Base-by-base conservation (phyloP, 2,888 invertebrate species). In the Ommatoiulus sabulosus region DNA sequence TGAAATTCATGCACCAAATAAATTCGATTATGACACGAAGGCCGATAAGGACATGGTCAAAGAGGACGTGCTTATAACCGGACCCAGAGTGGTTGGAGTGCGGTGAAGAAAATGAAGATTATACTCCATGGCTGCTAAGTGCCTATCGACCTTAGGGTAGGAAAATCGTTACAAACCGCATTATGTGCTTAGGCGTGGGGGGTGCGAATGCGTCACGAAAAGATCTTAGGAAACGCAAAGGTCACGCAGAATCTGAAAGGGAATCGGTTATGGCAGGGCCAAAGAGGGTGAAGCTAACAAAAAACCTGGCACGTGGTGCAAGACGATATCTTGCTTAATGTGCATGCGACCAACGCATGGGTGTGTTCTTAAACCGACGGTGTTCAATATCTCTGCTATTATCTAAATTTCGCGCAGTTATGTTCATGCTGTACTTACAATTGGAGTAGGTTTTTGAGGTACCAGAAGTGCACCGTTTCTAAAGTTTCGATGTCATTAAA, bases 401-500 rank as follows among this genome's bases (percentile, higher is more conserved):
- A n/a, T n/a, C n/a, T n/a, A n/a, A n/a, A n/a, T n/a, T n/a, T n/a
- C n/a, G n/a, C n/a, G n/a, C n/a, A n/a, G n/a, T n/a, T n/a, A n/a
- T n/a, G n/a, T n/a, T n/a, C n/a, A n/a, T n/a, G n/a, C n/a, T 3
- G n/a, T 63, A 63, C 63, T 63, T 63, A 63, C 63, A 63, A 63
- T n/a, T n/a, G 63, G n/a, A 7, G 2, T 17, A 63, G 63, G n/a
- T 20, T 63, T 3, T 17, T 6, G 3, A 63, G 63, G 63, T 17
- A 5, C 63, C 63, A 63, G n/a, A 63, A 63, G 20, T 63, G 63
- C n/a, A 63, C 3, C 5, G 63, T 63, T 63, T 63, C 63, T 20
- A 63, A 63, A 20, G 63, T 63, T n/a, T 63, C 63, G 12, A 63
- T 63, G 7, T 12, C 63, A 63, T 63, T 63, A 63, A n/a, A 7